Percentiles rank a stretch among this genome's conserved stretches.
phyloP scores from a whole-genome alignment of 2,888 invertebrate species.

The Flabesymbios commensalis region DNA sequence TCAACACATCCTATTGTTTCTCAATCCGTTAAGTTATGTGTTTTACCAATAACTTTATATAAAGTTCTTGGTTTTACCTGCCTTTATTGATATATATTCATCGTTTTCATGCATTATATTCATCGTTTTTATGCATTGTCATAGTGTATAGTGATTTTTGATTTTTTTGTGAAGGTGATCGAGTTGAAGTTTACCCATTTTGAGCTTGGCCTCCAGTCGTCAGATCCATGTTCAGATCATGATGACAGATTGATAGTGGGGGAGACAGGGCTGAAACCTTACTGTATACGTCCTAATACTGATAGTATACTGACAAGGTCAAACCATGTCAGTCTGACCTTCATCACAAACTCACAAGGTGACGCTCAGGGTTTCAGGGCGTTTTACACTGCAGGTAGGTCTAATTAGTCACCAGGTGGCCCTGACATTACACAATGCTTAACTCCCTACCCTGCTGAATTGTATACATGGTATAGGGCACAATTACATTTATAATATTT shows the following conservation, averaged over 20 bases:
- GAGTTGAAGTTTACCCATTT: conserved; percentile 46
- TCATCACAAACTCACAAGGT: conserved; percentile 43
- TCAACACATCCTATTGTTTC: too few species aligned
- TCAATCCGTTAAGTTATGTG: too few species aligned
- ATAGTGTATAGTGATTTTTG: neutral
- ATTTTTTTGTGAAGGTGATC: conserved; percentile 44
- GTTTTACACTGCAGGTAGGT: conserved; percentile 48
- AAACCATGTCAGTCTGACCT: conserved; percentile 42
- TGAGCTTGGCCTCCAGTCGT: conserved; percentile 43
- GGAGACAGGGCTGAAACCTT: conserved; percentile 38
- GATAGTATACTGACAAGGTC: conserved; percentile 43
- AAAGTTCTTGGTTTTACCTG: too few species aligned
- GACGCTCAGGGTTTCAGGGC: conserved; percentile 53
- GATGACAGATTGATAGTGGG: conserved; percentile 45
- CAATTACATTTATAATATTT: too few species aligned
- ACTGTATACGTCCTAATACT: conserved; percentile 43
- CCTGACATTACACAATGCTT: too few species aligned
- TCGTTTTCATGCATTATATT: conserved; percentile 2
- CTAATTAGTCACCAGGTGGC: too few species aligned
- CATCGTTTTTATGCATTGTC: neutral
- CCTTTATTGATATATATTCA: too few species aligned
- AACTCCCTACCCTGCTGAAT: too few species aligned
- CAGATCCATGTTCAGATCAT: conserved; percentile 38
- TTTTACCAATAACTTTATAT: too few species aligned
- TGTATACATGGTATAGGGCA: too few species aligned